These are phyloP conservation scores for Hippocampus abdominalis DNA, from an alignment of 2,113 vertebrate species.

Conservation along the genomic window DNA sequence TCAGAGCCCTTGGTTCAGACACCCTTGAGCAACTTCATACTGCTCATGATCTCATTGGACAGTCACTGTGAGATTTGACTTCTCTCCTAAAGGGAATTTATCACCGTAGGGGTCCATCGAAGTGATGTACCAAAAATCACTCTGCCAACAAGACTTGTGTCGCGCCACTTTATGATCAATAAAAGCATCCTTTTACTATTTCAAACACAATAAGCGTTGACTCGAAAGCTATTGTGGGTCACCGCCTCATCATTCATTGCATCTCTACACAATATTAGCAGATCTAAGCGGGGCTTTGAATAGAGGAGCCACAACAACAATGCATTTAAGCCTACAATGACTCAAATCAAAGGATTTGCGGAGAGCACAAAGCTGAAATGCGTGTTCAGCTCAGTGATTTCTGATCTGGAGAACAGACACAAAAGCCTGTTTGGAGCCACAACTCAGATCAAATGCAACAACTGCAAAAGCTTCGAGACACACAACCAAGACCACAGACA, in stretches of 20 bases:
- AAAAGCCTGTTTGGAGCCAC: conserved; percentile 36
- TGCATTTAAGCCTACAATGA: conserved; percentile 4
- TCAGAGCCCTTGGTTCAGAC: too few relatives aligned
- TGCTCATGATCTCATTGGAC: neutral
- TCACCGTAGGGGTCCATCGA: neutral
- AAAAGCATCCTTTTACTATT: neutral
- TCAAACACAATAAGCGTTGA: neutral
- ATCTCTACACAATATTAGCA: neutral
- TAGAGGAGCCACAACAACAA: conserved; percentile 10
- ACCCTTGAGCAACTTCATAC: neutral
- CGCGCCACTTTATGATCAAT: neutral
- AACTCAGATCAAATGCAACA: conserved; percentile 52
- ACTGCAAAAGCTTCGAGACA: conserved; percentile 60
- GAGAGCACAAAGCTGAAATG: conserved; percentile 34
- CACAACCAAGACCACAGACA: conserved; percentile 57
- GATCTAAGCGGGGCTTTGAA: conserved; percentile 5
- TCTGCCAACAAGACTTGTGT: neutral
- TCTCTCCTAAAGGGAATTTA: neutral
- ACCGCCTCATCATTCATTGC: too few relatives aligned
- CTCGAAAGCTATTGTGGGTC: neutral
- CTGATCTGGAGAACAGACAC: conserved; percentile 51
- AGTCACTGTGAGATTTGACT: neutral
- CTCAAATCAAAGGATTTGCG: conserved; percentile 38
- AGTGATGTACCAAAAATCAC: neutral
- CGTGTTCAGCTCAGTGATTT: conserved; percentile 44